phyloP scores from a whole-genome alignment of 2,797 vertebrate genomes.

The Toxotes lorentzi region DNA sequence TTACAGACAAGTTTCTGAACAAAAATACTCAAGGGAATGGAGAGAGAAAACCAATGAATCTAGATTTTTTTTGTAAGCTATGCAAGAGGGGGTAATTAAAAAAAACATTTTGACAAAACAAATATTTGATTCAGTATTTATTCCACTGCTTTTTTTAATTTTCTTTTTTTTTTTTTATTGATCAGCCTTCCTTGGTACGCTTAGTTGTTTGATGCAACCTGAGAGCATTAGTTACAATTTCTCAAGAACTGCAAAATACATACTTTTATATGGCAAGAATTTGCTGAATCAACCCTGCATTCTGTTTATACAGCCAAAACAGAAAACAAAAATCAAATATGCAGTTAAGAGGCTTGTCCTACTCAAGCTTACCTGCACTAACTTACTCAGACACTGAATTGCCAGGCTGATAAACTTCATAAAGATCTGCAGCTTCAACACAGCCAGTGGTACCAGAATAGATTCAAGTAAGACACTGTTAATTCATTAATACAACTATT shows the following conservation, averaged over 20 bases:
- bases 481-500: slow-evolving; percentile 46
- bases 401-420: neutral
- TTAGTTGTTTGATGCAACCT: neutral
- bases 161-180: neutral
- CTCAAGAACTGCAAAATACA: neutral
- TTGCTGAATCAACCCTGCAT: neutral
- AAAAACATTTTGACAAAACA: neutral
- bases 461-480: slow-evolving; percentile 16
- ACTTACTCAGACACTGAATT: neutral
- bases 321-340: neutral
- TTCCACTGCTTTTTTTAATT: neutral
- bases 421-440: slow-evolving; percentile 29
- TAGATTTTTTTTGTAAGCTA: neutral
- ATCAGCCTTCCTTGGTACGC: neutral
- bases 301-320: neutral
- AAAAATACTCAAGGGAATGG: neutral
- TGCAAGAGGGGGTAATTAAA: neutral
- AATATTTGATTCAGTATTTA: neutral
- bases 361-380: neutral
- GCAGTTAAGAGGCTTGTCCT: neutral
- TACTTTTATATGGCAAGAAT: neutral
- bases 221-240: neutral
- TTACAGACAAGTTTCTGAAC: slow-evolving; percentile 4
- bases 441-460: slow-evolving; percentile 12
- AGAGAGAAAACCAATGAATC: slow-evolving; percentile 1